Conservation (phyloP, 2,888 invertebrate genomes). For the Phragmatobia fuliginosa region DNA sequence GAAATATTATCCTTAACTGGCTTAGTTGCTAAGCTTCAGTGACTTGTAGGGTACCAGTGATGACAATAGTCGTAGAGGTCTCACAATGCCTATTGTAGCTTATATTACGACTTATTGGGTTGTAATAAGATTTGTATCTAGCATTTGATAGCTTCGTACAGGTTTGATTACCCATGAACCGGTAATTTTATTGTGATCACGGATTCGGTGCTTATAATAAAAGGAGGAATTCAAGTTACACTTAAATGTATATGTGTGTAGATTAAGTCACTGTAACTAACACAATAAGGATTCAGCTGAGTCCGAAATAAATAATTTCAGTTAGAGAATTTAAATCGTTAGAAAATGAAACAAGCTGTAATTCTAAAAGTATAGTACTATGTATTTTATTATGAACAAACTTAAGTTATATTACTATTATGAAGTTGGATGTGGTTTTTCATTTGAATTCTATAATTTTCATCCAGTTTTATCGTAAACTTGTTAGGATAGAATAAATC, state of each 20-base stretch:
- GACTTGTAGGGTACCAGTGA: constrained; percentile 3
- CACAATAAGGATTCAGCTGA: no score
- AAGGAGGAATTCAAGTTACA: not conserved
- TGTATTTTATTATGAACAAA: no score
- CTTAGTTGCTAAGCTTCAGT: not conserved
- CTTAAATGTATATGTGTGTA: no score
- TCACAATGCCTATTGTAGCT: constrained; percentile 30
- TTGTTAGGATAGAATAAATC: no score
- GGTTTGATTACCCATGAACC: constrained; percentile 5
- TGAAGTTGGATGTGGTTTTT: no score
- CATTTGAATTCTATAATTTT: no score
- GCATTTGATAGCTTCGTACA: not conserved
- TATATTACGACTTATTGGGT: constrained; percentile 27
- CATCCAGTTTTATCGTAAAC: no score
- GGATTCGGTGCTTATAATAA: not conserved
- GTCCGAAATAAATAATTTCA: no score
- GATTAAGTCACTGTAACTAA: no score
- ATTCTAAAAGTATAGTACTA: not conserved
- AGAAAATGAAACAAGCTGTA: no score
- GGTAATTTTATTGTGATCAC: not conserved
- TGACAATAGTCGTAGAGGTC: constrained; percentile 33
- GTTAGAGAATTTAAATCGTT: no score
- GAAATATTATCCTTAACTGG: not conserved
- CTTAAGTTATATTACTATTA: no score
- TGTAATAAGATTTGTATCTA: constrained; percentile 25